Conservation (phyloP, 2,888 invertebrate genomes). For the Cremastinae sp. region DNA sequence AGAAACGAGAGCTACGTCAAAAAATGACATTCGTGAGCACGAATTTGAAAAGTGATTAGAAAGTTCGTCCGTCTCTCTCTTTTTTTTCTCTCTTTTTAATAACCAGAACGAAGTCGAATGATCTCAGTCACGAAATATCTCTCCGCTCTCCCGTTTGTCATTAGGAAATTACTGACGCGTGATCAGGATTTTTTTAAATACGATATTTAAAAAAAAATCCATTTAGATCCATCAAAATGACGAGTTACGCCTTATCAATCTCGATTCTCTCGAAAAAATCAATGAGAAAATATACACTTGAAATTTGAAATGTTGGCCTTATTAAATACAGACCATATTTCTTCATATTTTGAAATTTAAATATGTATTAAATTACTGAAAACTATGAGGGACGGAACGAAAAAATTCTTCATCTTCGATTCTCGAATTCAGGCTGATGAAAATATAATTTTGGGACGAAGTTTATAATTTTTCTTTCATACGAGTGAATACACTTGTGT, state of each 20-base stretch:
- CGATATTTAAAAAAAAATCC: too few relatives aligned
- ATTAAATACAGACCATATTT: too few relatives aligned
- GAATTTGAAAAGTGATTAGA: slow-evolving; percentile 52
- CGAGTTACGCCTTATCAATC: too few relatives aligned
- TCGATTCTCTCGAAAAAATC: too few relatives aligned
- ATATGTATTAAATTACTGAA: not conserved
- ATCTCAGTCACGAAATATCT: not conserved
- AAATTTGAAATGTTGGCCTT: not conserved
- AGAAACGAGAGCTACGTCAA: slow-evolving; percentile 11
- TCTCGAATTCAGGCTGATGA: not conserved
- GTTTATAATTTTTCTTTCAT: not conserved
- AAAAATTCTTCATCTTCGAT: too few relatives aligned
- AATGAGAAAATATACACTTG: not conserved
- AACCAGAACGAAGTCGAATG: slow-evolving; percentile 2
- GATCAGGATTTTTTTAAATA: too few relatives aligned
- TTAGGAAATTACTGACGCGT: too few relatives aligned
- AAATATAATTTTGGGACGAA: too few relatives aligned
- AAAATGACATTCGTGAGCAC: slow-evolving; percentile 16
- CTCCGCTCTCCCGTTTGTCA: too few relatives aligned
- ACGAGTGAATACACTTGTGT: not conserved
- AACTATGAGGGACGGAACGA: too few relatives aligned
- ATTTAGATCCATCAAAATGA: too few relatives aligned
- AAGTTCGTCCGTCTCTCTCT: slow-evolving; percentile 40
- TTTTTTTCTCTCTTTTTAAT: not conserved
- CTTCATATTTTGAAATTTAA: too few relatives aligned